Evolutionary conservation across 2,113 vertebrate genomes (phyloP), one percentile per base, ranked within the genome.

Genomic region (Phylloscopus trochilus): DNA sequence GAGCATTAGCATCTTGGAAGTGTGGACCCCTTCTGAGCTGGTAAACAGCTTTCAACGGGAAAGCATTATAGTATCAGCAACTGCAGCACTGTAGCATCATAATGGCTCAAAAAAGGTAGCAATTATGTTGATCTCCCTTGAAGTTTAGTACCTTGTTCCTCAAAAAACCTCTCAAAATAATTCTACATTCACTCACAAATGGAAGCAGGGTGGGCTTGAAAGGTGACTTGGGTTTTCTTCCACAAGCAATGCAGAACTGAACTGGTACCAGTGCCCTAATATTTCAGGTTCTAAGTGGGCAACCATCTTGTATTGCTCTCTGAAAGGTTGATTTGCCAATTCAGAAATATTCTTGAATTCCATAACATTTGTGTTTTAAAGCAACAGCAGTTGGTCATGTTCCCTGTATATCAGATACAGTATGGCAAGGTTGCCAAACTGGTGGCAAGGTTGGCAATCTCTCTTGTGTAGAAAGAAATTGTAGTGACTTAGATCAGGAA

Each of bases 361-460:
- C 4, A 0, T 73, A 68, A 27, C n/a, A 37, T n/a, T 22, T 64
- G 17, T 85, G 24, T 60, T 82, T 88, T 72, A 53, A 72, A 75
- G 80, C 7, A 58, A 0, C 33, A 55, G n/a, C 33, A 62, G 5
- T 30, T 87, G 43, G 33, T 70, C 6, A 1, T 46, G 18, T 44
- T 73, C 63, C 55, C 9, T 1, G 0, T 75, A 1, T 47, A 70
- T 22, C 28, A 58, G 43, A 24, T 62, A 16, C 0, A 5, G 31
- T 44, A 11, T 35, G 27, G 20, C 20, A 30, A 30, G 37, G 8
- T n/a, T 52, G 30, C 17, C 35, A 51, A 27, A 33, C 14, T 88
- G 26, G 9, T 92, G 35, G 47, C 17, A 28, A 5, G 41, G 31
- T 7, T 63, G n/a, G 24, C n/a, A 70, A 5, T 30, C 17, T 68